Percentiles rank a stretch among this genome's conserved stretches.
Conservation (phyloP, 2,888 invertebrate genomes). For the Drosophila pseudotakahashii region DNA sequence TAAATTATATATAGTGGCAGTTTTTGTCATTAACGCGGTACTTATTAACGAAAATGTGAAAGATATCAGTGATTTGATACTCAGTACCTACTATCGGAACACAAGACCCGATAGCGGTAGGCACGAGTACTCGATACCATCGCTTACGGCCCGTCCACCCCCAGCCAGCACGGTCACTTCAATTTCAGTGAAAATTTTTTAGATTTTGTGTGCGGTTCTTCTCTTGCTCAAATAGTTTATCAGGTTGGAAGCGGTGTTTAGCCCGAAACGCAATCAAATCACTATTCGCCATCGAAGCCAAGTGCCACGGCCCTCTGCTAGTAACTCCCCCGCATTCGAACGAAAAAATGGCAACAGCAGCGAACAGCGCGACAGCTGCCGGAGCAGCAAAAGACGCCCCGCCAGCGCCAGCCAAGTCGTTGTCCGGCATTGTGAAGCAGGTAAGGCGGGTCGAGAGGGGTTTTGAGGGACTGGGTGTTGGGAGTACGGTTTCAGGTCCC, state of each 20-base stretch:
- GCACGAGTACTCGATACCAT: not conserved
- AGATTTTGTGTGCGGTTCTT: constrained; percentile 57
- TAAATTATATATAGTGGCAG: too few species aligned
- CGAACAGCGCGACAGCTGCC: constrained; percentile 80
- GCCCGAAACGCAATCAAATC: constrained; percentile 49
- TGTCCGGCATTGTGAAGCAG: constrained; percentile 83
- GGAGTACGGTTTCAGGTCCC: not conserved
- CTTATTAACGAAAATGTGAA: too few species aligned
- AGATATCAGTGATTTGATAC: too few species aligned
- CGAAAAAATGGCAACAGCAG: constrained; percentile 74
- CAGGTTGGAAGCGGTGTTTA: constrained; percentile 73
- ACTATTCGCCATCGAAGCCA: constrained; percentile 66
- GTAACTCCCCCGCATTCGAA: constrained; percentile 71
- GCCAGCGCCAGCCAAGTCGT: constrained; percentile 68
- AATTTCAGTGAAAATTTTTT: constrained; percentile 11
- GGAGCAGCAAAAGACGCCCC: constrained; percentile 79
- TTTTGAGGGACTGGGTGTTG: not conserved
- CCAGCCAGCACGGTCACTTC: constrained; percentile 4
- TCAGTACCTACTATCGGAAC: too few species aligned
- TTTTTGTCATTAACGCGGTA: too few species aligned
- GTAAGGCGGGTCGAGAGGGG: constrained; percentile 64
- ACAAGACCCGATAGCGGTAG: too few species aligned
- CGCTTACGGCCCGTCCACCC: not conserved
- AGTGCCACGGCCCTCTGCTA: constrained; percentile 67
- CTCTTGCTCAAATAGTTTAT: constrained; percentile 76